phyloP scores from a whole-genome alignment of 64 coral and sea anemone species.

The Platygyra sinensis region DNA sequence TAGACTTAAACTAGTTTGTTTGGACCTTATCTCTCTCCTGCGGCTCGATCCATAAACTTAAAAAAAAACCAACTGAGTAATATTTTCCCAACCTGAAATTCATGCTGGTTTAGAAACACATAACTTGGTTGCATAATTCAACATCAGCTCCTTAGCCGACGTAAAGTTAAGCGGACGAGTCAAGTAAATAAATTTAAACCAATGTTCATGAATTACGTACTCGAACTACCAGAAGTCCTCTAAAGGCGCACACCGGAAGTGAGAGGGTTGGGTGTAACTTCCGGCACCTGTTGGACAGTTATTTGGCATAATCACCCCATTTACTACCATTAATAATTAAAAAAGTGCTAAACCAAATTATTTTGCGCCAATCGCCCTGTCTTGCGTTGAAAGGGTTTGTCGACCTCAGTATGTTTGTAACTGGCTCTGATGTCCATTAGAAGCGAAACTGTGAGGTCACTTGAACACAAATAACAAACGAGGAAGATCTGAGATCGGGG shows the following conservation, averaged over 20 bases:
- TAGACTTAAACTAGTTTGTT: too few relatives aligned
- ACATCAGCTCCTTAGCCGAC: too few relatives aligned
- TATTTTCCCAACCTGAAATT: too few relatives aligned
- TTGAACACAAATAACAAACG: background rate
- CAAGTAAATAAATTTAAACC: too few relatives aligned
- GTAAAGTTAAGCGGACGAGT: too few relatives aligned
- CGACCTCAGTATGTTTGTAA: background rate
- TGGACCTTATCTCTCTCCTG: too few relatives aligned
- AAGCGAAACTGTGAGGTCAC: background rate
- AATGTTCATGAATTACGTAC: too few relatives aligned
- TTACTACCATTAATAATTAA: constrained; percentile 23
- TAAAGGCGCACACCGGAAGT: background rate
- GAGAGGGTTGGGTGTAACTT: background rate
- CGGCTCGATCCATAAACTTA: too few relatives aligned
- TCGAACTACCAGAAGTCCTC: background rate
- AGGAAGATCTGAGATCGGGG: background rate
- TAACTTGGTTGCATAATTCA: too few relatives aligned
- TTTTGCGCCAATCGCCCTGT: background rate
- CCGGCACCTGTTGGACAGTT: constrained; percentile 5
- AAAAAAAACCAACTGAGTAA: too few relatives aligned
- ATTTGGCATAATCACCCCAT: background rate
- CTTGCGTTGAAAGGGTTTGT: background rate
- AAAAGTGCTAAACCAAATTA: background rate
- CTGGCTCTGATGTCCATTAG: background rate
- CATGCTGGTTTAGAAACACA: too few relatives aligned